Evolutionary conservation across 2,113 vertebrate genomes (phyloP).

Genomic region (Acanthochromis polyacanthus): DNA sequence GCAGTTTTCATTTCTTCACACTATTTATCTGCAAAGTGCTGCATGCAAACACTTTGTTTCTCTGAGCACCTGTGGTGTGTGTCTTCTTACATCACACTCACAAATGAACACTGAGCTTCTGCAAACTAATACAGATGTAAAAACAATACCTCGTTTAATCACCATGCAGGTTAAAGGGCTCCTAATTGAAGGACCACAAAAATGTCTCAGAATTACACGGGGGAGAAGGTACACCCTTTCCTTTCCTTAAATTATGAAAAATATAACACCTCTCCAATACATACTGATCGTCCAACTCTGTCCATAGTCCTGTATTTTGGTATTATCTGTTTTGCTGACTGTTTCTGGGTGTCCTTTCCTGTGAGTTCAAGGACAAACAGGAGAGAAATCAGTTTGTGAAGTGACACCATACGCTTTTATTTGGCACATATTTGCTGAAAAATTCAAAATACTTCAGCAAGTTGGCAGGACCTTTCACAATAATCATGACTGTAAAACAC

Average conservation of each 20-base stretch:
- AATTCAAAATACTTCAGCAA: constrained; percentile 20
- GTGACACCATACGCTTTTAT: constrained; percentile 51
- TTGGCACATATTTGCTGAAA: constrained; percentile 44
- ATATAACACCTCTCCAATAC: not conserved
- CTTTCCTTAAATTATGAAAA: constrained; percentile 1
- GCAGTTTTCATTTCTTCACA: constrained; percentile 57
- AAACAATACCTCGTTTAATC: constrained; percentile 42
- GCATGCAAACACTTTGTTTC: constrained; percentile 62
- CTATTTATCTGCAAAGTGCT: constrained; percentile 61
- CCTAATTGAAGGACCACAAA: not conserved
- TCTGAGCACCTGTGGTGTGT: constrained; percentile 17
- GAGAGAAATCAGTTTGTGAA: constrained; percentile 29
- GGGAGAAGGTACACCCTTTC: not conserved
- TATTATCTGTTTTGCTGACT: not conserved
- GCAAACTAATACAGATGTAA: constrained; percentile 24
- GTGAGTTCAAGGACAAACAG: constrained; percentile 15
- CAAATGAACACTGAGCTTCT: constrained; percentile 13
- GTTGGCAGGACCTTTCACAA: constrained; percentile 9
- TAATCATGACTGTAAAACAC: not conserved
- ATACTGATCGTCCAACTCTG: not conserved
- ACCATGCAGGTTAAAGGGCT: not conserved
- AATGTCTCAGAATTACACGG: not conserved
- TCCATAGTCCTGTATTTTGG: not conserved
- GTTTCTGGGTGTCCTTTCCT: constrained; percentile 6
- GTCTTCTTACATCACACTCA: not conserved